Conservation (phyloP, 2,888 invertebrate genomes). For the Ichneumon xanthorius region DNA sequence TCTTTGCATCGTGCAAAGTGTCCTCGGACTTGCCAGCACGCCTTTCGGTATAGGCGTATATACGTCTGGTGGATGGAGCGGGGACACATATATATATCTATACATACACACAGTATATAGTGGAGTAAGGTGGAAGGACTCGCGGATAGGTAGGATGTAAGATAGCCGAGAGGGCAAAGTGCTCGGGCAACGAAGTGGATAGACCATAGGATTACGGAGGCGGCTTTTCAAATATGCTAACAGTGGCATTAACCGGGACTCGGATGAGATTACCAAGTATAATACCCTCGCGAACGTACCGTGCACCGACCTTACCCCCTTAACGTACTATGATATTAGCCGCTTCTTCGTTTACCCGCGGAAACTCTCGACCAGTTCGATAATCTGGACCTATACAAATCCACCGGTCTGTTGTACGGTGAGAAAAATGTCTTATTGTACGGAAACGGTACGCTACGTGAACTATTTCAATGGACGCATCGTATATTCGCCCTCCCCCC, state of each 20-base stretch:
- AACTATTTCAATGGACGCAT: constrained; percentile 21
- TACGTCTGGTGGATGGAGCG: constrained; percentile 2
- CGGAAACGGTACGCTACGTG: background rate
- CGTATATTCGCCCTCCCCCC: background rate
- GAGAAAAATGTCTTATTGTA: background rate
- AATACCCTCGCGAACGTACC: constrained; percentile 51
- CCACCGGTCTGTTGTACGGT: background rate
- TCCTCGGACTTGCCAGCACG: constrained; percentile 16
- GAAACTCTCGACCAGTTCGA: constrained; percentile 54
- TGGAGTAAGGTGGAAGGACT: constrained; percentile 27
- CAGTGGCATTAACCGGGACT: constrained; percentile 70
- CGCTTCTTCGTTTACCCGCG: constrained; percentile 49
- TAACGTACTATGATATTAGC: constrained; percentile 14
- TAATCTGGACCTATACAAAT: constrained; percentile 46
- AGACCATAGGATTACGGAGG: constrained; percentile 66
- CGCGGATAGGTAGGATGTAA: constrained; percentile 37
- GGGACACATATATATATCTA: background rate
- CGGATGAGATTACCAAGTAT: constrained; percentile 71
- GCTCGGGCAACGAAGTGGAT: constrained; percentile 62
- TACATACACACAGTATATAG: background rate
- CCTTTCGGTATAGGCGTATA: constrained; percentile 16
- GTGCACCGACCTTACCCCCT: constrained; percentile 9
- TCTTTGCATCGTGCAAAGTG: constrained; percentile 26
- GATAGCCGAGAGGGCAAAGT: constrained; percentile 59
- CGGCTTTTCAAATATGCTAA: constrained; percentile 72